These are phyloP conservation scores for Anser cygnoides DNA, from an alignment of 2,113 vertebrate species.

Conservation along the genomic window DNA sequence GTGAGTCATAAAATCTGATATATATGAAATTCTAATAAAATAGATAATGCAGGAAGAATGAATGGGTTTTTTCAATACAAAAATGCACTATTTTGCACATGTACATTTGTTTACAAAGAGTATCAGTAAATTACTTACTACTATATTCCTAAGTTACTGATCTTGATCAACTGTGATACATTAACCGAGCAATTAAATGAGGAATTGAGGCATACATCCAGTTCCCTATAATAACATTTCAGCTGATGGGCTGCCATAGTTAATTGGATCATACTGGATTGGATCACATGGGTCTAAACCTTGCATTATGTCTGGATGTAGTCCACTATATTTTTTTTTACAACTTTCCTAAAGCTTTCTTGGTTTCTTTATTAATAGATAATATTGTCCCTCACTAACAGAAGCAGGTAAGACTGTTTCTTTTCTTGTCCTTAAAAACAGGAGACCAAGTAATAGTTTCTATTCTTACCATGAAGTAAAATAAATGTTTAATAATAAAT, in stretches of 20 bases:
- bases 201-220: not conserved
- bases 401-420: not conserved
- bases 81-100: not conserved
- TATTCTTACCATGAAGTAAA: not conserved
- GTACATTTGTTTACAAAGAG: not conserved
- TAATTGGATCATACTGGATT: not conserved
- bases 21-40: not conserved
- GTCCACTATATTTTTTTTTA: not conserved
- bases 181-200: not conserved
- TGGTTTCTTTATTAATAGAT: not conserved
- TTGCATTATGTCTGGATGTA: not conserved
- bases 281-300: not conserved
- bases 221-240: not conserved
- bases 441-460: not conserved
- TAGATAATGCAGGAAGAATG: not conserved
- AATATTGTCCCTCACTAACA: not conserved
- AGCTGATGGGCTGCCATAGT: constrained; percentile 18
- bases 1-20: not conserved
- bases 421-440: not conserved
- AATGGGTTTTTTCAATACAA: not conserved
- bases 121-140: not conserved
- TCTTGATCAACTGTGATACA: not conserved
- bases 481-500: not conserved
- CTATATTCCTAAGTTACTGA: not conserved
- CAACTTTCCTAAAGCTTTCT: not conserved